Base-by-base conservation (phyloP, 2,113 vertebrate species). In the Neogobius melanostomus region DNA sequence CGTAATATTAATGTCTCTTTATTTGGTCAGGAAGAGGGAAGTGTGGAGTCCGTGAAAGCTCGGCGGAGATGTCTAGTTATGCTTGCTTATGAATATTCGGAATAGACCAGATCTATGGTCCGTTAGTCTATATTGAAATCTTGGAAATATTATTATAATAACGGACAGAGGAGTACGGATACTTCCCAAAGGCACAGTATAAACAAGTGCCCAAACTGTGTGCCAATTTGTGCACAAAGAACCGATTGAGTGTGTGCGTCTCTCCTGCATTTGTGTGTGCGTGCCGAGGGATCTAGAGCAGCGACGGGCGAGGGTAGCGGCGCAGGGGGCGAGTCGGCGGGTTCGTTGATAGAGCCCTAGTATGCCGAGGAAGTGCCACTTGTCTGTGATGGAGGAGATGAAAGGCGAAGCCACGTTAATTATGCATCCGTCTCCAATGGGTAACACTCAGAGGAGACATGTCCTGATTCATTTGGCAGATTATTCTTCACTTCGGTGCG, bases 381-480 rank as follows among this genome's bases (percentile, higher is more conserved):
- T 76, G 16, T 21, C 71, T 80, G 74, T 80, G 77, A 80, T 77
- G 71, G 64, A 83, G 68, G 60, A 83, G 81, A 83, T 80, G 71
- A 80, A 83, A 83, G 77, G 70, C 71, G 74, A 73, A 72, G 64
- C 68, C 71, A 73, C 48, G 68, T 84, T 81, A 84, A 84, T 84
- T 81, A 81, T 81, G 72, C 54, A 81, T 81, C 82, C 64, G 71
- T 81, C 78, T 81, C 79, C 72, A 52, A 81, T 78, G 72, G 61
- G 70, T 67, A 77, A 81, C 82, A 84, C 75, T 80, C 78, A 70
- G 79, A 81, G 75, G 82, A 75, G 82, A 81, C 75, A 65, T 78
- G 82, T 84, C 82, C 78, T 81, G 72, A 75, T 81, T 81, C 62
- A 78, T 81, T 84, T 78, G 69, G 69, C 66, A 81, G 75, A 80